These are phyloP conservation scores for Pyrgus malvae DNA, from an alignment of 2,888 invertebrate genomes.

Conservation along the genomic window DNA sequence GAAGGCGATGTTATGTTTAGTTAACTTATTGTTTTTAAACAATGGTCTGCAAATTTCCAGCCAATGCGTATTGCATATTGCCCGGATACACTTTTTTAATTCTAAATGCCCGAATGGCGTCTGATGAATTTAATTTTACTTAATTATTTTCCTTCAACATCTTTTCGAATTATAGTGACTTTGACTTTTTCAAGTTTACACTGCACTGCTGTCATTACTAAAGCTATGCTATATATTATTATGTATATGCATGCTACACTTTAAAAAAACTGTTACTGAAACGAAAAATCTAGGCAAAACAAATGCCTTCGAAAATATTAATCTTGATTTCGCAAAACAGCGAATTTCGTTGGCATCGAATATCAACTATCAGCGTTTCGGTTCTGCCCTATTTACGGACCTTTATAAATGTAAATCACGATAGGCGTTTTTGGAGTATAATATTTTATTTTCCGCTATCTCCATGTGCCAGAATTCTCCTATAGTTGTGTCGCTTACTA, in stretches of 20 bases:
- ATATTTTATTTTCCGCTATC: constrained; percentile 18
- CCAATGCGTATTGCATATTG: no score
- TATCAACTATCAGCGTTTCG: constrained; percentile 14
- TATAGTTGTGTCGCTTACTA: constrained; percentile 5
- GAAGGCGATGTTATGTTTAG: no score
- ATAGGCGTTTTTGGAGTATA: not conserved
- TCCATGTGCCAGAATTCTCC: constrained; percentile 10
- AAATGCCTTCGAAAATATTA: not conserved
- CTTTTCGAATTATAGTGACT: no score
- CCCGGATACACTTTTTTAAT: no score
- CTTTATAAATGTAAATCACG: constrained; percentile 33
- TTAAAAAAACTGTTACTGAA: not conserved
- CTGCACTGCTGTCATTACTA: no score
- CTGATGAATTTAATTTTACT: no score
- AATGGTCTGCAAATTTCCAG: no score
- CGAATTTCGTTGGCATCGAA: constrained; percentile 24
- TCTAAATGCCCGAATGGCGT: no score
- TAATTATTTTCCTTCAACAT: no score
- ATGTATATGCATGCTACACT: not conserved
- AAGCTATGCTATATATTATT: no score
- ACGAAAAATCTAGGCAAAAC: not conserved
- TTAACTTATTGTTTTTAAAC: no score
- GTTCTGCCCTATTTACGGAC: constrained; percentile 26
- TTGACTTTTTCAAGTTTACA: no score
- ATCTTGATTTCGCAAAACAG: constrained; percentile 3